These are phyloP conservation scores for Damaliscus lunatus DNA, from an alignment of 2,113 vertebrate genomes.

Conservation along the genomic window DNA sequence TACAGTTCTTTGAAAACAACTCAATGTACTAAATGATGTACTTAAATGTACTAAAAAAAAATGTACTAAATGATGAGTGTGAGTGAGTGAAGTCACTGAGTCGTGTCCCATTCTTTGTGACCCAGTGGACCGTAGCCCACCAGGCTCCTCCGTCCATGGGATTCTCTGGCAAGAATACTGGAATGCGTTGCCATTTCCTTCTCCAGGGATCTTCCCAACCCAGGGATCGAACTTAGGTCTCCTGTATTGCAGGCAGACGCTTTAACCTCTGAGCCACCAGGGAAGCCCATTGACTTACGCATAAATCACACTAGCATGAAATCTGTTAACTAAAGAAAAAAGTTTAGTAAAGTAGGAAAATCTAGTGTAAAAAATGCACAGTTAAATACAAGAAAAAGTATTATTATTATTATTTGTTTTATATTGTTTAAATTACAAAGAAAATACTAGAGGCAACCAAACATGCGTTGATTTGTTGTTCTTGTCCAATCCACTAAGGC, in stretches of 20 bases:
- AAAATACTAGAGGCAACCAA: neutral
- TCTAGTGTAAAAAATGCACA: neutral
- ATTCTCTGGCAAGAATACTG: too few species aligned
- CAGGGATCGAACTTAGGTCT: too few species aligned
- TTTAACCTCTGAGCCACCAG: too few species aligned
- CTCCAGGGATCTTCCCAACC: too few species aligned
- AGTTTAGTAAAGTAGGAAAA: neutral
- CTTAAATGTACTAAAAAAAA: too few species aligned
- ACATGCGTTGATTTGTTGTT: neutral
- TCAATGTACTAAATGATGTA: neutral
- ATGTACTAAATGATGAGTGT: neutral
- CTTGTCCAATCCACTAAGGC: neutral
- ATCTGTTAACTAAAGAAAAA: neutral
- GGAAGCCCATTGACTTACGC: neutral
- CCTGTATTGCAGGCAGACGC: too few species aligned
- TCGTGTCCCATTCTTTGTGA: too few species aligned
- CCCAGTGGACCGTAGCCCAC: too few species aligned
- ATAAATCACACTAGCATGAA: neutral
- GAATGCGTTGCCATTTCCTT: too few species aligned
- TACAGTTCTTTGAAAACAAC: neutral
- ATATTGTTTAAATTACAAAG: neutral
- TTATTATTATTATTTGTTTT: neutral
- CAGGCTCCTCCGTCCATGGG: too few species aligned
- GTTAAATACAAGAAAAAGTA: neutral
- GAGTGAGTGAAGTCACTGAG: too few species aligned